Base-by-base conservation (phyloP, 2,113 vertebrate genomes). In the Lepus timidus region DNA sequence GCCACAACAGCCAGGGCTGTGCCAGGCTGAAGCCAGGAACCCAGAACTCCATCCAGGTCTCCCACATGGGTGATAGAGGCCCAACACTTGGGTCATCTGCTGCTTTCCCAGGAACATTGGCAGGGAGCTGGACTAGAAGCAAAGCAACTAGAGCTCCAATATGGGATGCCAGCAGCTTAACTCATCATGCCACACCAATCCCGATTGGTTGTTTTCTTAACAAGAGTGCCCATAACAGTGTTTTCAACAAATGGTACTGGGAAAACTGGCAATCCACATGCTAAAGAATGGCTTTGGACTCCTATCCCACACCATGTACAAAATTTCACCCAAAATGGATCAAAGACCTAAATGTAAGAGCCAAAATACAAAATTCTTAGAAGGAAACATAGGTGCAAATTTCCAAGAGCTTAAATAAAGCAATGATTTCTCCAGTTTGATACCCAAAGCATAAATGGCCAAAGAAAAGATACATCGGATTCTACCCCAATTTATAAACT, bases 341-440 rank as follows among this genome's bases (percentile, higher is more conserved):
- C 36, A 68, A 67, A 86, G 68, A 14, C 23, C 49, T 68, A 75
- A 58, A 70, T 25, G 5, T 3, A 75, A 76, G 68, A 44, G 9
- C n/a, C 64, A 62, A 80, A 95, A 88, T 51, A 76, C 10, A 68
- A 79, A 86, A 33, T n/a, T 82, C 25, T 52, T 75, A 33, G 61
- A 85, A 39, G 74, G 51, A 70, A 91, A 62, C 17, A 51, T 6
- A 23, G 20, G 3, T 44, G 1, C n/a, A 65, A 58, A 79, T 73
- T 31, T 62, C 70, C 12, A 1, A 52, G 31, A 29, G 31, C 20
- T 71, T 65, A 25, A 9, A 79, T 51, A 0, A 91, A 79, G 81
- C 80, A 87, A 65, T 67, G 16, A 81, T 75, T 82, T 87, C 33
- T 80, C 65, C 85, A 11, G 22, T 73, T 14, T 90, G n/a, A 33